phyloP scores from a whole-genome alignment of 2,113 vertebrate genomes.

The Carlito syrichta region DNA sequence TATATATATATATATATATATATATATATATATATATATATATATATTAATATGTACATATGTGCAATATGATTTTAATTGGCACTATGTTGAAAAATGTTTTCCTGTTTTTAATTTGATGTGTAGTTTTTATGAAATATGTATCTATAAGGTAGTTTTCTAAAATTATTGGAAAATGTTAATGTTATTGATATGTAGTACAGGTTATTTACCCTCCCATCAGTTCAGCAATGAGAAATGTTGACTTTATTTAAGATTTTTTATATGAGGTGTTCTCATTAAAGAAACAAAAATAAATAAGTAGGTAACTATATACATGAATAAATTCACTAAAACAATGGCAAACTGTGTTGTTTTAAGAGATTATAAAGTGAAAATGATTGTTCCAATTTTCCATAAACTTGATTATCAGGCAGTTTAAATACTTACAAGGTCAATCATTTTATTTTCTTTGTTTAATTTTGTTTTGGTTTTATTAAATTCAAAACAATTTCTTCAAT shows the following conservation, averaged over 20 bases:
- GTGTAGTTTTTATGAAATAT: neutral
- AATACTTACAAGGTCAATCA: neutral
- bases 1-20: neutral
- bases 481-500: neutral
- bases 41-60: neutral
- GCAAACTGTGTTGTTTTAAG: neutral
- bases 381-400: neutral
- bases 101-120: neutral
- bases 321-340: neutral
- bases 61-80: neutral
- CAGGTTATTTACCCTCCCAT: neutral
- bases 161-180: neutral
- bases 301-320: neutral
- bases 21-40: neutral
- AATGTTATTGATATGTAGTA: neutral
- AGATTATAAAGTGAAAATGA: neutral
- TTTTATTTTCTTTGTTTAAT: neutral
- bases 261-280: neutral
- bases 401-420: neutral
- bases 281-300: neutral
- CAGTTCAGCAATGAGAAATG: neutral
- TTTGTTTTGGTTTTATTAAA: neutral
- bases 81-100: neutral
- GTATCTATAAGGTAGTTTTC: neutral
- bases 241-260: neutral